Percentiles rank a stretch among this genome's conserved stretches.
Evolutionary conservation across 2,797 vertebrate genomes (phyloP).

Genomic region (Acrossocheilus fasciatus): DNA sequence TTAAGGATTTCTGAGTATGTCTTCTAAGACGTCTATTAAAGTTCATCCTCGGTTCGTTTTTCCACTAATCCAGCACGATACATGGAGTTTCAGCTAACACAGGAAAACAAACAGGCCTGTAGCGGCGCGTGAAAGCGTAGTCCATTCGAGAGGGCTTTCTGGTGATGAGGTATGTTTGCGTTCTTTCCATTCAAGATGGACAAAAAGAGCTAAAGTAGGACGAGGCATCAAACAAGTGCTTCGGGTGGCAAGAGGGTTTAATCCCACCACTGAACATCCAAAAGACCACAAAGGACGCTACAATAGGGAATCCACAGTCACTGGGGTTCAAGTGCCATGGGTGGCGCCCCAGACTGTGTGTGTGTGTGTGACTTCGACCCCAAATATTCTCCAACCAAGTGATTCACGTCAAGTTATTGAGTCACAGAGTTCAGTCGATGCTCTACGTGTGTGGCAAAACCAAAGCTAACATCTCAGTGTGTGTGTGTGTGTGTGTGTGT

Average conservation of each 20-base stretch:
- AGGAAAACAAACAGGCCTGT: constrained; percentile 72
- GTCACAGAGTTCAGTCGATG: constrained; percentile 57
- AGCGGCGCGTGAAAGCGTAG: constrained; percentile 74
- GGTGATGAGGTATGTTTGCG: constrained; percentile 71
- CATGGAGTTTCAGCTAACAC: constrained; percentile 68
- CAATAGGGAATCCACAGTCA: constrained; percentile 69
- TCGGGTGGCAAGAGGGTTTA: constrained; percentile 72
- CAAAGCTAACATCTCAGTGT: constrained; percentile 49
- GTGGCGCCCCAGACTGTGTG: constrained; percentile 45
- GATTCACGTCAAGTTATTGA: constrained; percentile 53
- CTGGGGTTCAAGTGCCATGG: constrained; percentile 59
- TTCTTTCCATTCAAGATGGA: constrained; percentile 57
- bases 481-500: constrained; percentile 40
- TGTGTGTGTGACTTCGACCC: constrained; percentile 55
- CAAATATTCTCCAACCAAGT: constrained; percentile 47
- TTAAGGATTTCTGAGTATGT: neutral
- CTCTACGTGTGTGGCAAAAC: constrained; percentile 62
- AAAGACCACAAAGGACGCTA: constrained; percentile 75
- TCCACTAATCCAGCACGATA: constrained; percentile 75
- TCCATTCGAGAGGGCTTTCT: constrained; percentile 76
- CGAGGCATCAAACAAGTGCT: constrained; percentile 79
- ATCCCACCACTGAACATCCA: constrained; percentile 77
- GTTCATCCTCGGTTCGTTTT: constrained; percentile 22
- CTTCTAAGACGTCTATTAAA: neutral
- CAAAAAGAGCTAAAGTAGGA: constrained; percentile 80